A percentile compares a stretch with the other conserved stretches of the same genome.
Evolutionary conservation across 2,888 invertebrate genomes (phyloP).

Genomic region (Cylindroiulus punctatus): DNA sequence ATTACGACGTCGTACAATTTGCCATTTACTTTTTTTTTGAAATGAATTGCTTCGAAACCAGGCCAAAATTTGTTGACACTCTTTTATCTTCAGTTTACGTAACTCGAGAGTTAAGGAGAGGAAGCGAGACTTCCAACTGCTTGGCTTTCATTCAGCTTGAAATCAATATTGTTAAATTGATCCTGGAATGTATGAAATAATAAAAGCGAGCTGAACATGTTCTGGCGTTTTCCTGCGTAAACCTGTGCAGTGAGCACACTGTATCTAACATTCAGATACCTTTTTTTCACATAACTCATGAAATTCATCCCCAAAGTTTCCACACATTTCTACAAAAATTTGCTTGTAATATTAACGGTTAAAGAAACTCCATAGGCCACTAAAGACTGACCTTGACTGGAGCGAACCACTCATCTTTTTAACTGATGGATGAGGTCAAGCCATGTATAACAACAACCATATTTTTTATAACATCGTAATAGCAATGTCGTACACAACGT

Average conservation of each 20-base stretch:
- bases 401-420: too few species aligned
- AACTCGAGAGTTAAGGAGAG: neutral
- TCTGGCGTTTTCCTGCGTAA: neutral
- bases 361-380: too few species aligned
- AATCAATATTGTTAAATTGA: conserved; percentile 10
- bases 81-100: neutral
- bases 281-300: too few species aligned
- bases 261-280: too few species aligned
- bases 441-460: neutral
- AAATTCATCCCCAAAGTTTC: too few species aligned
- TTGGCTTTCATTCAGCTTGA: neutral
- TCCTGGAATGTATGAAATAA: conserved; percentile 23
- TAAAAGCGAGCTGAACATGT: conserved; percentile 37
- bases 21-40: neutral
- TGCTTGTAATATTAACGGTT: too few species aligned
- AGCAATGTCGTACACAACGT: neutral
- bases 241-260: too few species aligned
- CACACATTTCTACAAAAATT: too few species aligned
- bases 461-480: conserved; percentile 12
- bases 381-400: too few species aligned
- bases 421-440: neutral
- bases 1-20: conserved; percentile 56
- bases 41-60: neutral
- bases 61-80: neutral
- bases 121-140: neutral